Conservation (phyloP, 2,888 invertebrate species). For the Icerya purchasi region DNA sequence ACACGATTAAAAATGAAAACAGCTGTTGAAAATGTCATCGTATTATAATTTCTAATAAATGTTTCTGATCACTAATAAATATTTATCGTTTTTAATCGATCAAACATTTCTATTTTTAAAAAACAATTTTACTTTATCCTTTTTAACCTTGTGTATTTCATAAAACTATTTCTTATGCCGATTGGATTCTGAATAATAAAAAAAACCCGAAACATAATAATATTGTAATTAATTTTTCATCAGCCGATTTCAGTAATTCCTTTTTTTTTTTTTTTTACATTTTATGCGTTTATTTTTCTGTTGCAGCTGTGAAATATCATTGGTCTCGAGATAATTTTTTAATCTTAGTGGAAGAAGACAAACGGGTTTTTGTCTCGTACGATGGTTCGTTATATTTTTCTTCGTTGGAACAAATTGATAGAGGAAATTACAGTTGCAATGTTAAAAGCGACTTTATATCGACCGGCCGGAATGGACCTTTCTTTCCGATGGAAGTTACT, state of each 20-base stretch:
- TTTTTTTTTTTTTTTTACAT: too few species aligned
- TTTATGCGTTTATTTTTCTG: neutral
- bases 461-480: conserved; percentile 74
- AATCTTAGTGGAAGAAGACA: conserved; percentile 81
- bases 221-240: neutral
- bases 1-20: too few species aligned
- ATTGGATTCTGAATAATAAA: too few species aligned
- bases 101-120: too few species aligned
- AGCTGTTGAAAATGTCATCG: too few species aligned
- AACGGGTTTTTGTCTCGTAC: conserved; percentile 75
- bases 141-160: too few species aligned
- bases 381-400: conserved; percentile 91
- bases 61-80: too few species aligned
- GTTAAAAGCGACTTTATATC: conserved; percentile 71
- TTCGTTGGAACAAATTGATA: conserved; percentile 71
- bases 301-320: conserved; percentile 52
- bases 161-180: too few species aligned
- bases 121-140: too few species aligned
- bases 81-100: too few species aligned
- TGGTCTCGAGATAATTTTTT: conserved; percentile 81
- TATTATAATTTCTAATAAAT: too few species aligned
- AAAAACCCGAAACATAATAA: neutral
- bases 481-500: conserved; percentile 57
- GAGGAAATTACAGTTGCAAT: conserved; percentile 76
- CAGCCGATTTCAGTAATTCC: neutral